Conservation (phyloP, 2,113 vertebrate species). For the Aramus guarauna region DNA sequence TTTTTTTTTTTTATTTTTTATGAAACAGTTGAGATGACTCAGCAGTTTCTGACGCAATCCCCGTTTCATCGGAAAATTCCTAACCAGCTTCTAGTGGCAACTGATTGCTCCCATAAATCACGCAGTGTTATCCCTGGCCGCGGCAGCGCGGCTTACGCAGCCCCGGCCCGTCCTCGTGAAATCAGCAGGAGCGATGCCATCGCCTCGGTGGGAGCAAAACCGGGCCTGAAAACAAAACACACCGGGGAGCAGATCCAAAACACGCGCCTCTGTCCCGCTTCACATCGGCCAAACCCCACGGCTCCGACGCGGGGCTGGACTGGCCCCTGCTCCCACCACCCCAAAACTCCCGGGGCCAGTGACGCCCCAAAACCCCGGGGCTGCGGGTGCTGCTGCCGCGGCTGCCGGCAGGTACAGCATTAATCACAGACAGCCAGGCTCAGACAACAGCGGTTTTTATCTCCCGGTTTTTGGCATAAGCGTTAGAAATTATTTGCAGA, state of each 20-base stretch:
- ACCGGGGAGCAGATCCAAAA: not conserved
- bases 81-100: constrained; percentile 55
- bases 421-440: not conserved
- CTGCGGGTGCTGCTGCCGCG: not conserved
- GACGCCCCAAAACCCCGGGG: not conserved
- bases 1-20: not conserved
- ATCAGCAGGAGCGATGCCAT: constrained; percentile 52
- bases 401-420: constrained; percentile 25
- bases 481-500: constrained; percentile 52
- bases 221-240: not conserved
- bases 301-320: rapidly evolving
- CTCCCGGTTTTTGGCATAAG: constrained; percentile 24
- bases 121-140: constrained; percentile 45
- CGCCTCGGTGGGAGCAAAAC: not conserved
- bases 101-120: constrained; percentile 59
- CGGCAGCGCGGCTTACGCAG: not conserved
- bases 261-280: not conserved
- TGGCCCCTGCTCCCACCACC: not conserved
- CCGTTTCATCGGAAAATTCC: constrained; percentile 64
- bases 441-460: constrained; percentile 13
- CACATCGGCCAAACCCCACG: rapidly evolving
- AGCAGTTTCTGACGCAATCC: constrained; percentile 68
- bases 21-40: constrained; percentile 59
- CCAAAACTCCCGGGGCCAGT: rapidly evolving
- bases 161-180: not conserved